Percentiles rank a stretch among this genome's conserved stretches.
These are phyloP conservation scores for Heliconius congener DNA, from an alignment of 1,140 invertebrate genomes.

Conservation along the genomic window DNA sequence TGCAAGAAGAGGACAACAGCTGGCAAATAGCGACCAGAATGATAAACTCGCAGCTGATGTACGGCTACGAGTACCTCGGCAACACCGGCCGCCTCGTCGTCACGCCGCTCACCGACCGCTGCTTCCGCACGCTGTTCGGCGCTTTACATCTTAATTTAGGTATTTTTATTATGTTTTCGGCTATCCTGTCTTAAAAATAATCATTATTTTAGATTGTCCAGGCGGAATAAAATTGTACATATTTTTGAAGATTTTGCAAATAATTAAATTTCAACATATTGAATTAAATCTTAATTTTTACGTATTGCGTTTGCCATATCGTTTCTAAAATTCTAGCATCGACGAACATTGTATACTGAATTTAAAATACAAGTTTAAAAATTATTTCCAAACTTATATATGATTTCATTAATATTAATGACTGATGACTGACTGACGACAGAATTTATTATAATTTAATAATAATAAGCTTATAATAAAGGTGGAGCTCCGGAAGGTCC, in stretches of 20 bases:
- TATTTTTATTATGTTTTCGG: slow-evolving; percentile 39
- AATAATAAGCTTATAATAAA: slow-evolving; percentile 38
- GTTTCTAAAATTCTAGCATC: not conserved
- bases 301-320: not conserved
- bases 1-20: slow-evolving; percentile 61
- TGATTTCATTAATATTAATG: too few species aligned
- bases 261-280: too few species aligned
- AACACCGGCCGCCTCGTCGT: slow-evolving; percentile 94
- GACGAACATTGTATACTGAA: too few species aligned
- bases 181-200: too few species aligned
- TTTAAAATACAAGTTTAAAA: too few species aligned
- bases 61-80: slow-evolving; percentile 98
- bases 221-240: too few species aligned
- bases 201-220: too few species aligned
- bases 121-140: slow-evolving; percentile 95
- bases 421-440: too few species aligned
- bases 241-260: too few species aligned
- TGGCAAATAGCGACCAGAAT: slow-evolving; percentile 89
- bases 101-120: slow-evolving; percentile 95
- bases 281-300: too few species aligned
- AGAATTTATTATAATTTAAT: not conserved
- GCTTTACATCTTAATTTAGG: slow-evolving; percentile 92
- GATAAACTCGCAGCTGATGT: slow-evolving; percentile 94
- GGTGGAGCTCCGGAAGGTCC: slow-evolving; percentile 96
- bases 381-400: too few species aligned